A percentile compares a stretch with the other conserved stretches of the same genome.
Evolutionary conservation across 2,113 vertebrate genomes (phyloP).

Genomic region (Saiga tatarica): DNA sequence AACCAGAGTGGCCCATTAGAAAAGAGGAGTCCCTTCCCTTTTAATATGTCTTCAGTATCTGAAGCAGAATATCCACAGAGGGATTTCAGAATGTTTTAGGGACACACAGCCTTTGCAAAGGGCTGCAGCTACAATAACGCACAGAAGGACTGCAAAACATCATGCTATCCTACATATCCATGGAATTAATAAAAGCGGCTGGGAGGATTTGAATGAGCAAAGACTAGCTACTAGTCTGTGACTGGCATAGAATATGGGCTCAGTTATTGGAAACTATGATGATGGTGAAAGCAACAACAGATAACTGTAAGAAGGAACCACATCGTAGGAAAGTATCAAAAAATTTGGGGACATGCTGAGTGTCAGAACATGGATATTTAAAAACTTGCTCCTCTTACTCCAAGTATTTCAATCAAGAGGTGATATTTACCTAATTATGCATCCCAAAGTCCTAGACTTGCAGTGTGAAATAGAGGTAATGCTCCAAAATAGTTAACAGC

Average conservation of each 20-base stretch:
- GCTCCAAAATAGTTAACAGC: background rate
- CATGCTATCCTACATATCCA: background rate
- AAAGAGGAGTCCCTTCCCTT: background rate
- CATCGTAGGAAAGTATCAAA: background rate
- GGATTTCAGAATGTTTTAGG: background rate
- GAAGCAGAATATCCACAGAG: background rate
- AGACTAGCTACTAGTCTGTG: background rate
- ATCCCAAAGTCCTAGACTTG: background rate
- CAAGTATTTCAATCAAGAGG: background rate
- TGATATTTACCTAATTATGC: background rate
- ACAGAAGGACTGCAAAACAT: background rate
- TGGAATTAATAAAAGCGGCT: background rate
- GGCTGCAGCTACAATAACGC: accelerated
- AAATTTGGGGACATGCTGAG: background rate
- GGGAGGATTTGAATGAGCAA: background rate
- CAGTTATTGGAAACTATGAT: background rate
- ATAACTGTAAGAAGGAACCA: background rate
- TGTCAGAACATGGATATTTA: background rate
- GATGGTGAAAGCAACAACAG: background rate
- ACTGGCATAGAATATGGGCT: background rate
- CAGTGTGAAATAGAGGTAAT: background rate
- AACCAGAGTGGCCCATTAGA: background rate
- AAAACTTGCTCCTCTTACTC: background rate
- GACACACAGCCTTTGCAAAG: background rate
- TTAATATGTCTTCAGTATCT: background rate